These are phyloP conservation scores for Zoroaster sp. DNA, from an alignment of 53 echinoderm and acorn worm species.

Conservation along the genomic window DNA sequence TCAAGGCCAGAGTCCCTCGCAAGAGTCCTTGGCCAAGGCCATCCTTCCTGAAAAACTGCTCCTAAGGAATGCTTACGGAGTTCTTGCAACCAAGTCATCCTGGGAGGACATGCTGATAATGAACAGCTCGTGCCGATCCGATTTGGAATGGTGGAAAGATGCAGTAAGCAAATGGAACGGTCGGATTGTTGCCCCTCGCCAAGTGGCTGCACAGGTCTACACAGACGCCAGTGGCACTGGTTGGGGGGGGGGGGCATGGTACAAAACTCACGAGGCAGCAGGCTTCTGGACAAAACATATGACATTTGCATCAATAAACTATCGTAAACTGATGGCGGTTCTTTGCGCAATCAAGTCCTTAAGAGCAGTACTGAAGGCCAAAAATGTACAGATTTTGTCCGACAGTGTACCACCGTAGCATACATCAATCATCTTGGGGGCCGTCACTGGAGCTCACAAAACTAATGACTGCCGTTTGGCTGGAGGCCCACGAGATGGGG, in stretches of 20 bases:
- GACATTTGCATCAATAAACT: no score
- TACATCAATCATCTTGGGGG: conserved; percentile 6
- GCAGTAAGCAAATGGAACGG: no score
- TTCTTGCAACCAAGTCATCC: background rate
- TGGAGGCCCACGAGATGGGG: no score
- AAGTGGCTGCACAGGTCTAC: background rate
- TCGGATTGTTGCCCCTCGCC: background rate
- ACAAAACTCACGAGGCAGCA: background rate
- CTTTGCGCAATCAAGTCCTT: no score
- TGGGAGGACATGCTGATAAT: no score
- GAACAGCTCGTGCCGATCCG: no score
- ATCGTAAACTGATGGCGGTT: no score
- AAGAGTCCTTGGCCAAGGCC: no score
- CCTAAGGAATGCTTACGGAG: background rate
- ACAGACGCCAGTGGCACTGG: background rate
- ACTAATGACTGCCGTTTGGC: conserved; percentile 11
- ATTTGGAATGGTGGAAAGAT: no score
- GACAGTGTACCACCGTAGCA: background rate
- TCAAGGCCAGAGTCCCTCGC: background rate
- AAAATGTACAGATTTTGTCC: background rate
- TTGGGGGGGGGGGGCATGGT: background rate
- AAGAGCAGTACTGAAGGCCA: background rate
- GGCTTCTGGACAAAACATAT: background rate
- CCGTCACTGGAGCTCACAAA: background rate
- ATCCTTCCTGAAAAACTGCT: background rate